Percentiles rank a stretch among this genome's conserved stretches.
Evolutionary conservation across 1,140 invertebrate species (phyloP).

Genomic region (Pararge aegeria): DNA sequence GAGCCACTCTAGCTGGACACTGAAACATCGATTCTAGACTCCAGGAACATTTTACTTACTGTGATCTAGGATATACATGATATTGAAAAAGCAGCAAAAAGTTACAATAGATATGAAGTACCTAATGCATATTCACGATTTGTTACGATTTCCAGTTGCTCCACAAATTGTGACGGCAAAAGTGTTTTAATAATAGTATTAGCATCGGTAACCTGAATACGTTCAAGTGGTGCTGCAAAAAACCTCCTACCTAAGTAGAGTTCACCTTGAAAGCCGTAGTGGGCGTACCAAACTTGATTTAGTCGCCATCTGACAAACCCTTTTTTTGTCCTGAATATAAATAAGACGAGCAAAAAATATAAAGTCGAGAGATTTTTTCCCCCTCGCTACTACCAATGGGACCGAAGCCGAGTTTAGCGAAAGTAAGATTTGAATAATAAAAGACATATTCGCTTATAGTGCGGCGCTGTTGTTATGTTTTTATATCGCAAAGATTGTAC

Average conservation of each 20-base stretch:
- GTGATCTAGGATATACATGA: too few species aligned
- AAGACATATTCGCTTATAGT: constrained; percentile 62
- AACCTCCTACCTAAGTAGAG: constrained; percentile 52
- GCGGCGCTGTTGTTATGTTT: constrained; percentile 52
- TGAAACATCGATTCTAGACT: too few species aligned
- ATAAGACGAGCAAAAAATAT: constrained; percentile 71
- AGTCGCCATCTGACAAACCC: constrained; percentile 74
- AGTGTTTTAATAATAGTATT: constrained; percentile 50
- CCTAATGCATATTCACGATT: constrained; percentile 12
- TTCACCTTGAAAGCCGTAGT: constrained; percentile 65
- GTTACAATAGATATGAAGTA: too few species aligned
- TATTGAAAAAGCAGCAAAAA: too few species aligned
- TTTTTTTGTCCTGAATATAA: constrained; percentile 77
- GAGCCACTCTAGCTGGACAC: too few species aligned
- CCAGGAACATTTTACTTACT: too few species aligned
- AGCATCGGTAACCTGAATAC: constrained; percentile 51
- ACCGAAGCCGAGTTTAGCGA: constrained; percentile 62
- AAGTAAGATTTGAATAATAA: constrained; percentile 74
- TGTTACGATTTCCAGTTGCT: neutral
- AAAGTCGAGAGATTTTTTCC: constrained; percentile 62
- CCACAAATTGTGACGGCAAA: neutral
- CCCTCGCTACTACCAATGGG: constrained; percentile 47
- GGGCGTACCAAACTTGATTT: constrained; percentile 73
- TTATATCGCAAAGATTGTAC: constrained; percentile 28
- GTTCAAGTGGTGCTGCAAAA: constrained; percentile 34